These are phyloP conservation scores for Cynoglossus semilaevis DNA, from an alignment of 2,113 vertebrate species.

Conservation along the genomic window DNA sequence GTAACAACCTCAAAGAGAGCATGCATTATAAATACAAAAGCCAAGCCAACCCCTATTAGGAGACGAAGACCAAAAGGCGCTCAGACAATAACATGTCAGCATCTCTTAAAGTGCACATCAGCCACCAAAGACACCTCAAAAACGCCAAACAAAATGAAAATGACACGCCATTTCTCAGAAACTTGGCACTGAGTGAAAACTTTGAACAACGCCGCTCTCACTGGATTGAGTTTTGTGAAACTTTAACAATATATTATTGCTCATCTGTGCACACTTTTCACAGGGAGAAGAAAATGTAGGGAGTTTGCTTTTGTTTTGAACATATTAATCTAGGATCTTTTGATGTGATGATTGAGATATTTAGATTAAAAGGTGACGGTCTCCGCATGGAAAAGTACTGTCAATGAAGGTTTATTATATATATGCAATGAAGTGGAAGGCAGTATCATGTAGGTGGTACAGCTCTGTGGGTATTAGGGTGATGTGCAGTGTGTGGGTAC, in stretches of 20 bases:
- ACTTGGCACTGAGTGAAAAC: slow-evolving; percentile 55
- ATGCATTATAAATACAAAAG: slow-evolving; percentile 74
- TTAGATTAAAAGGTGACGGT: no score
- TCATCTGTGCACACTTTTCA: slow-evolving; percentile 45
- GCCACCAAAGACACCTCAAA: slow-evolving; percentile 64
- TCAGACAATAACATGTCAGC: slow-evolving; percentile 72
- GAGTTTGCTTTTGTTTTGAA: no score
- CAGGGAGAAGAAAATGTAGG: slow-evolving; percentile 7
- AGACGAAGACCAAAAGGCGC: slow-evolving; percentile 69
- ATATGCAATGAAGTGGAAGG: no score
- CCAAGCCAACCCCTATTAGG: slow-evolving; percentile 72
- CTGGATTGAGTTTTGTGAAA: slow-evolving; percentile 38
- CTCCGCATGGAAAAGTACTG: no score
- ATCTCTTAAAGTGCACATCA: slow-evolving; percentile 66
- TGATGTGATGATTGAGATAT: no score
- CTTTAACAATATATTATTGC: slow-evolving; percentile 53
- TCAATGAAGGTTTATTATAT: no score
- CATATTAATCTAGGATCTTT: no score
- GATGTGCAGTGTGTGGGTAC: no score
- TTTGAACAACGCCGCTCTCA: slow-evolving; percentile 53
- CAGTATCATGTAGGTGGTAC: no score
- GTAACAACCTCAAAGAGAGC: slow-evolving; percentile 70
- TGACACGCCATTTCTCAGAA: slow-evolving; percentile 62
- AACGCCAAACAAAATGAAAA: slow-evolving; percentile 74
- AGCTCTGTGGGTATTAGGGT: no score